Percentiles rank a stretch among this genome's conserved stretches.
Conservation (phyloP, 64 coral and sea anemone genomes). For the Dendronephthya gigantea region DNA sequence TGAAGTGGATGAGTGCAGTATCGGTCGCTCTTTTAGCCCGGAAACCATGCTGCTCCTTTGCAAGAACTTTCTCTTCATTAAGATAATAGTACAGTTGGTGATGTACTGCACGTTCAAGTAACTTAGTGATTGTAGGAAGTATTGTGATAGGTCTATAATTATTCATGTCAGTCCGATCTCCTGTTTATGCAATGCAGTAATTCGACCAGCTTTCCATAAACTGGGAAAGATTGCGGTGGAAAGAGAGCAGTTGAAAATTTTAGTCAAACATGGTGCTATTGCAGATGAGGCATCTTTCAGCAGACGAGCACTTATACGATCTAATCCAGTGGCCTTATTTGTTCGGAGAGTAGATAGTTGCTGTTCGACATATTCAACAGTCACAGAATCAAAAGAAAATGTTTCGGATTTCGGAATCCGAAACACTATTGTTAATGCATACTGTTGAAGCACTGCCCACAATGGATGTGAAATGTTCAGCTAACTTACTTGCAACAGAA, state of each 20-base stretch:
- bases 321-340: conserved; percentile 24
- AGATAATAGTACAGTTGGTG: not conserved
- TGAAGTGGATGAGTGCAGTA: not conserved
- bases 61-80: not conserved
- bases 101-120: not conserved
- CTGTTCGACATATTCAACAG: no score
- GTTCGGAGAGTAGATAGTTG: conserved; percentile 12
- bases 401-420: no score
- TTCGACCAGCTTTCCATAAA: not conserved
- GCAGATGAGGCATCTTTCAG: not conserved
- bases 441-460: no score
- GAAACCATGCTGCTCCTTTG: not conserved
- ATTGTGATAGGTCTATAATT: not conserved
- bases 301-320: conserved; percentile 20
- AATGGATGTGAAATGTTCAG: no score
- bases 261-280: not conserved
- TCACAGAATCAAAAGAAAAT: no score
- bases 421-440: no score
- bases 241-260: not conserved
- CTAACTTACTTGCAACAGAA: no score
- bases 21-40: not conserved
- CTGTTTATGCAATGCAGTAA: not conserved
- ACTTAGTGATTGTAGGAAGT: not conserved
- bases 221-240: not conserved
- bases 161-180: not conserved